These are phyloP conservation scores for Hirundo rustica DNA, from an alignment of 2,797 vertebrate species.

Conservation along the genomic window DNA sequence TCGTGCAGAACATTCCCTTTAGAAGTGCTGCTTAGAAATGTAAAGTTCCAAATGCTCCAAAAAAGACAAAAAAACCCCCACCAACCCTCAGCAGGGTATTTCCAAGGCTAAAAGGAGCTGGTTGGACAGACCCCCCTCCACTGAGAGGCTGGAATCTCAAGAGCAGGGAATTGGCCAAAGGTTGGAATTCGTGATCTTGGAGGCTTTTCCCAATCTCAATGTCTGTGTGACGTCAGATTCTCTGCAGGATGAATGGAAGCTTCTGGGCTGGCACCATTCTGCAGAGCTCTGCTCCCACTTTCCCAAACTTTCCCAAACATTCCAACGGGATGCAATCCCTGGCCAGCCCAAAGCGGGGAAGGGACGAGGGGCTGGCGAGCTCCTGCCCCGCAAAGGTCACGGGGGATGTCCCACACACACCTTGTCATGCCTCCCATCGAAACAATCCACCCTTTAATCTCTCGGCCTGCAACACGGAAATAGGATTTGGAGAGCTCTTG, in stretches of 20 bases:
- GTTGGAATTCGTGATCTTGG: not conserved
- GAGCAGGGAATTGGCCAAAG: not conserved
- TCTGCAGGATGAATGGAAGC: not conserved
- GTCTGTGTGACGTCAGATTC: not conserved
- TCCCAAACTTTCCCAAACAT: not conserved
- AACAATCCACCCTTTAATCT: not conserved
- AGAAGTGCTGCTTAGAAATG: not conserved
- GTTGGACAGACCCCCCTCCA: not conserved
- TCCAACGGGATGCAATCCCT: not conserved
- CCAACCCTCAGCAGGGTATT: not conserved
- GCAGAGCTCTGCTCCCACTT: not conserved
- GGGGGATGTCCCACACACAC: not conserved
- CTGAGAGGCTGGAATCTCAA: not conserved
- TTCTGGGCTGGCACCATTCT: not conserved
- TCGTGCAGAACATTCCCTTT: not conserved
- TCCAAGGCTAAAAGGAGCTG: not conserved
- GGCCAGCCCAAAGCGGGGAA: not conserved
- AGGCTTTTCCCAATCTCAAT: not conserved
- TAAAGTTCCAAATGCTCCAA: not conserved
- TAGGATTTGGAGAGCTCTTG: not conserved
- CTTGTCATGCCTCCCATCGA: not conserved
- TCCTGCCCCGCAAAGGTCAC: not conserved
- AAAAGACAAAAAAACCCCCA: not conserved
- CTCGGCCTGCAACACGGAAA: not conserved
- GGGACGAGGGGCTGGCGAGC: not conserved